Evolutionary conservation across 1,140 invertebrate genomes (phyloP).

Genomic region (Ephestia elutella): DNA sequence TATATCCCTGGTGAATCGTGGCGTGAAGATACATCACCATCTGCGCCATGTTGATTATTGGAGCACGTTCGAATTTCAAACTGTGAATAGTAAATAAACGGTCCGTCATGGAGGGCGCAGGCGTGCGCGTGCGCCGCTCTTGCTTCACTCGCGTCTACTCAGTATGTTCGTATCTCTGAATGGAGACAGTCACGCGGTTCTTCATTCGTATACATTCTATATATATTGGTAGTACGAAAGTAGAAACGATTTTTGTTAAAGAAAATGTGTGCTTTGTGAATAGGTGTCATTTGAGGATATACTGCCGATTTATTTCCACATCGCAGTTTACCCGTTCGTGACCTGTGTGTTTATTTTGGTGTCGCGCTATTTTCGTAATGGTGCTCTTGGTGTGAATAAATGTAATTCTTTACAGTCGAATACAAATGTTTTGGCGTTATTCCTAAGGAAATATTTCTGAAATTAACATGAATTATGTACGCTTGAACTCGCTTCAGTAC

Average conservation of each 20-base stretch:
- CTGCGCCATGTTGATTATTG: slow-evolving; percentile 54
- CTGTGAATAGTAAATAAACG: slow-evolving; percentile 68
- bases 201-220: slow-evolving; percentile 14
- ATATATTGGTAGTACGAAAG: slow-evolving; percentile 27
- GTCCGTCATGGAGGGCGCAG: slow-evolving; percentile 39
- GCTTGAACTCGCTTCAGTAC: background rate
- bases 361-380: slow-evolving; percentile 56
- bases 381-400: slow-evolving; percentile 43
- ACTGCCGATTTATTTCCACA: slow-evolving; percentile 24
- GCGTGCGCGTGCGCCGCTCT: slow-evolving; percentile 49
- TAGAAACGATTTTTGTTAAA: slow-evolving; percentile 23
- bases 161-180: slow-evolving; percentile 56
- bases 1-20: slow-evolving; percentile 16
- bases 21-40: slow-evolving; percentile 29
- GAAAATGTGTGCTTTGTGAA: slow-evolving; percentile 13
- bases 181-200: slow-evolving; percentile 49
- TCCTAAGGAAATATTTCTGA: slow-evolving; percentile 1
- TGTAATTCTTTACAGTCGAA: slow-evolving; percentile 7
- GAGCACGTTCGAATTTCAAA: slow-evolving; percentile 62
- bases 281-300: slow-evolving; percentile 14
- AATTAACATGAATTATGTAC: background rate
- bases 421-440: slow-evolving; percentile 3
- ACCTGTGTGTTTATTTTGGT: slow-evolving; percentile 58
- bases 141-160: slow-evolving; percentile 40
- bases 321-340: slow-evolving; percentile 31